Evolutionary conservation across 2,797 vertebrate genomes (phyloP).

Genomic region (Peromyscus melanophrys): DNA sequence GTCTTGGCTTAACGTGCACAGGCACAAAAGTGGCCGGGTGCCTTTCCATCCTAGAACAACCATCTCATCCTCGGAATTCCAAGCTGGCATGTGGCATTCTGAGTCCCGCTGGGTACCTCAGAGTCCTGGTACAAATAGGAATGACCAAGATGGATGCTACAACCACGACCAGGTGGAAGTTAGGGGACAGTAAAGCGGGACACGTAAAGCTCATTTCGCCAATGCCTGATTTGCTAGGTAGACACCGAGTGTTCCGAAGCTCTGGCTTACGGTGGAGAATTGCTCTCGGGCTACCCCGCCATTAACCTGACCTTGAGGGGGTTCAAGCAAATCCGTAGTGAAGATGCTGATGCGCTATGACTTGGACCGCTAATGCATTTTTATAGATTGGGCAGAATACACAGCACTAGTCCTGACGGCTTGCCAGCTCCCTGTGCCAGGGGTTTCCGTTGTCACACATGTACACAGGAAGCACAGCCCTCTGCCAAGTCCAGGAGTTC

Average conservation of each 20-base stretch:
- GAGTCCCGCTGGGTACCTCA: neutral
- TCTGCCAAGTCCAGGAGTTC: constrained; percentile 12
- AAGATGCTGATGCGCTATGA: neutral
- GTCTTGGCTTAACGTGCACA: neutral
- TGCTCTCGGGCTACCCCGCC: neutral
- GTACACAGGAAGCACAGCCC: neutral
- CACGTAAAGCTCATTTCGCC: neutral
- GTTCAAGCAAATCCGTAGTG: constrained; percentile 20
- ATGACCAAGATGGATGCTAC: neutral
- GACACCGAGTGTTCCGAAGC: neutral
- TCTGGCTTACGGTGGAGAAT: neutral
- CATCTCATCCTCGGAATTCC: constrained; percentile 28
- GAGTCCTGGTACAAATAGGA: neutral
- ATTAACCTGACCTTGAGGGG: neutral
- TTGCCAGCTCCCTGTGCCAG: constrained; percentile 4
- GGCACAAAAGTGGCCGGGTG: neutral
- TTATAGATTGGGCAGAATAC: constrained; percentile 68
- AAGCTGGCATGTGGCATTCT: neutral
- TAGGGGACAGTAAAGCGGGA: neutral
- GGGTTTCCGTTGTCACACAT: neutral
- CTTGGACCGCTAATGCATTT: constrained; percentile 48
- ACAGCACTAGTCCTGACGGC: neutral
- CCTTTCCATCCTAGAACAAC: neutral
- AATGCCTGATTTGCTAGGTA: neutral
- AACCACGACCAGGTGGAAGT: neutral